Evolutionary conservation across 2,888 invertebrate genomes (phyloP).

Genomic region (Rugalucina vietnamica): DNA sequence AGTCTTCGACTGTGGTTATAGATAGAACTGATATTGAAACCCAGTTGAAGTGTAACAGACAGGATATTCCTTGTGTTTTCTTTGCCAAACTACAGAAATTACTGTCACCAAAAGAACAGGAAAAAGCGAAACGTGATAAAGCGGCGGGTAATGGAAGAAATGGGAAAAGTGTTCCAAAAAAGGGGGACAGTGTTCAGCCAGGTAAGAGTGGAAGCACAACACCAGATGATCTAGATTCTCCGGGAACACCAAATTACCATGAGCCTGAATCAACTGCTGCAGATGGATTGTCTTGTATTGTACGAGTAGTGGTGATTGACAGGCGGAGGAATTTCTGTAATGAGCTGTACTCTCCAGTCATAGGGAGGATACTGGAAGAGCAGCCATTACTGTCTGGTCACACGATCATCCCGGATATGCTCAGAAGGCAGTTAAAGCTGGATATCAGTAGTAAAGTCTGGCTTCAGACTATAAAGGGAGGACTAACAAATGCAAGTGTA

Average conservation of each 20-base stretch:
- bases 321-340: conserved; percentile 63
- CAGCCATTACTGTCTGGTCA: conserved; percentile 72
- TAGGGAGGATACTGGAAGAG: conserved; percentile 63
- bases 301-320: conserved; percentile 75
- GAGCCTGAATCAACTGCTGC: conserved; percentile 12
- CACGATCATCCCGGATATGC: conserved; percentile 73
- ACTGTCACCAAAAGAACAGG: conserved; percentile 70
- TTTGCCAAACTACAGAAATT: conserved; percentile 73
- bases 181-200: not conserved
- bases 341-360: conserved; percentile 57
- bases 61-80: conserved; percentile 68
- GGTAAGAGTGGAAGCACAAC: not conserved
- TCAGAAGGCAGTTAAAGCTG: conserved; percentile 74
- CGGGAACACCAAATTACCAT: conserved; percentile 5
- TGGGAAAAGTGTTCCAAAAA: conserved; percentile 31
- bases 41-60: conserved; percentile 54
- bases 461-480: conserved; percentile 69
- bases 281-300: conserved; percentile 57
- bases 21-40: conserved; percentile 68
- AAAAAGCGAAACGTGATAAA: conserved; percentile 45
- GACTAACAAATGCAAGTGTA: conserved; percentile 39
- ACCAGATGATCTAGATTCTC: not conserved
- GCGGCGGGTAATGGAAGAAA: not conserved
- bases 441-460: conserved; percentile 74
- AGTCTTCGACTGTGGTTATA: conserved; percentile 74